Base-by-base conservation (phyloP, 2,113 vertebrate genomes). In the Tachysurus fulvidraco region DNA sequence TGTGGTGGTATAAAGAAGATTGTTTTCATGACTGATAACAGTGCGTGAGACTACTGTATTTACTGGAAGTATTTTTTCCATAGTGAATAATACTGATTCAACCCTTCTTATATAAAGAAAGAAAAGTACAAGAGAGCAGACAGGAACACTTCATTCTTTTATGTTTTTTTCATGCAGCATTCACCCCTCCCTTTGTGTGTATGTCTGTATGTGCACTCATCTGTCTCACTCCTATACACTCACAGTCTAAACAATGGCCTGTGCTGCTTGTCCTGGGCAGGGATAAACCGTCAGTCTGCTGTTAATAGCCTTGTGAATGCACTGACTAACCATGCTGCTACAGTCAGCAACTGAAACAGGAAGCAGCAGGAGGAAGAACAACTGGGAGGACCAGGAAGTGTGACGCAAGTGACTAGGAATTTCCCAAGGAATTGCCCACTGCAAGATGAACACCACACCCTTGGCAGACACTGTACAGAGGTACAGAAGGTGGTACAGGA, bases 321-420 rank as follows among this genome's bases (percentile, higher is more conserved):
- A 67, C 41, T 16, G 71, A 64, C 78, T 77, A 65, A 85, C 81
- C 80, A 84, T n/a, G 84, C 86, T 65, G 65, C 89, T 64, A 57
- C 86, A 89, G 91, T 91, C 88, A 76, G 88, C 44, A 87, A 71
- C 83, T 76, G 85, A 83, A 90, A 93, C 91, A 89, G 95, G 93
- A 94, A 93, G 92, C 57, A 64, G 85, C 81, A 83, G 59, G 77
- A 89, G 86, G 84, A 90, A 87, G 52, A 62, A 16, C 76, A 83
- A 87, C 87, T 86, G 92, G 74, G 91, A 89, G 88, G 89, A 92
- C 92, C 88, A 93, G 94, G 94, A 95, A 93, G 84, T 84, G 84
- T 92, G 89, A 92, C 91, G 89, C 44, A 36, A 87, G 89, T 88
- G 86, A 55, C 65, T 65, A 92, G 89, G 92, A 94, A 93, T 94